Percentiles rank a stretch among this genome's conserved stretches.
Evolutionary conservation across 2,888 invertebrate species (phyloP).

Genomic region (Cordilura impudica): DNA sequence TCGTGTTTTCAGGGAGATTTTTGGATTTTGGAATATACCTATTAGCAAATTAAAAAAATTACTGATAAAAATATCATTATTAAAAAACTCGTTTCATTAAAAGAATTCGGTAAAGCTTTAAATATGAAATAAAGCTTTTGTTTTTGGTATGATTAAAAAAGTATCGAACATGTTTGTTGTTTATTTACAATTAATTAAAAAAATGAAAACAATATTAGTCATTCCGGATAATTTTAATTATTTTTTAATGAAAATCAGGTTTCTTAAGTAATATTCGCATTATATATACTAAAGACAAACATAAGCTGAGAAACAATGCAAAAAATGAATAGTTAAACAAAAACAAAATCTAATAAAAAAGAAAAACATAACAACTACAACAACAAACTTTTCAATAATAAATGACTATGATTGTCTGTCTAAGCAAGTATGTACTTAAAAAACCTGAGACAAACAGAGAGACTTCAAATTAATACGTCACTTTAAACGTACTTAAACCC

Average conservation of each 20-base stretch:
- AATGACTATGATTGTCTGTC: conserved; percentile 19
- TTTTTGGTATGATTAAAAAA: no score
- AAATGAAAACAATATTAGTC: conserved; percentile 34
- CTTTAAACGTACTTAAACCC: background rate
- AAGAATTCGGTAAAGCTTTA: no score
- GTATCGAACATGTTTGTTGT: conserved; percentile 27
- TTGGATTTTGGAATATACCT: no score
- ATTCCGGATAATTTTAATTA: conserved; percentile 34
- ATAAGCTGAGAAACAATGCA: conserved; percentile 8
- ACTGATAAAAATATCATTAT: no score
- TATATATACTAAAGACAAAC: conserved; percentile 5
- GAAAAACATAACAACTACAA: conserved; percentile 42
- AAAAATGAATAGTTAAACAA: background rate
- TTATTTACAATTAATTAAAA: background rate
- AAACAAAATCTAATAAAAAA: conserved; percentile 5
- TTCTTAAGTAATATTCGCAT: conserved; percentile 9
- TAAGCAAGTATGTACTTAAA: background rate
- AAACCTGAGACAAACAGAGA: background rate
- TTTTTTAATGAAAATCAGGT: conserved; percentile 30
- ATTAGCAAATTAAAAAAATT: no score
- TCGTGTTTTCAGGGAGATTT: no score
- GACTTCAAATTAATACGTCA: conserved; percentile 1
- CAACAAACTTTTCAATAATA: background rate
- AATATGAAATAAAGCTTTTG: no score
- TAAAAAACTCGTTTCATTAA: no score